These are phyloP conservation scores for Sebastes umbrosus DNA, from an alignment of 2,797 vertebrate species.

Conservation along the genomic window DNA sequence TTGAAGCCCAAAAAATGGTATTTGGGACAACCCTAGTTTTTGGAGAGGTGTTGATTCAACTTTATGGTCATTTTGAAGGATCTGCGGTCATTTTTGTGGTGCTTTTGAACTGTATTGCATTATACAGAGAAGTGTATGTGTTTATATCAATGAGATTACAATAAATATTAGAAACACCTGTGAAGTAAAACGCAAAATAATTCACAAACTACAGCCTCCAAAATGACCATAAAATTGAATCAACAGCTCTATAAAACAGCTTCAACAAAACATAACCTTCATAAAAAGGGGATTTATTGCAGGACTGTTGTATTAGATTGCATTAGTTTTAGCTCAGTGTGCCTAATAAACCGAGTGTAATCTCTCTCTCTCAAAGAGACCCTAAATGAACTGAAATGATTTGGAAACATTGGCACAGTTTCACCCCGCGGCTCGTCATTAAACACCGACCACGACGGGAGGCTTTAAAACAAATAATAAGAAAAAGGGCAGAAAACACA, in stretches of 20 bases:
- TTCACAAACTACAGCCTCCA: neutral
- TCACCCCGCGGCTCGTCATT: slow-evolving; percentile 22
- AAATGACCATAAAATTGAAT: neutral
- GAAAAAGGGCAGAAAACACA: neutral
- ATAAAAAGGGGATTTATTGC: neutral
- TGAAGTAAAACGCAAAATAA: neutral
- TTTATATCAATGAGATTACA: neutral
- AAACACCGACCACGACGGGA: neutral
- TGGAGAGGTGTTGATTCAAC: neutral
- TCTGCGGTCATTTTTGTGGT: neutral
- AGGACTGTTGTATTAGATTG: neutral
- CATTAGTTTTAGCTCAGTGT: neutral
- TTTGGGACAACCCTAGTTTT: too few species aligned
- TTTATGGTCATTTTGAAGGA: neutral
- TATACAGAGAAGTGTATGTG: neutral
- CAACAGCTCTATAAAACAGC: neutral
- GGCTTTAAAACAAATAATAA: neutral
- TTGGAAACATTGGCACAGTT: slow-evolving; percentile 52
- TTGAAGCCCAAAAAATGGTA: too few species aligned
- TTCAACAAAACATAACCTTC: neutral
- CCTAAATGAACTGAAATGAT: neutral
- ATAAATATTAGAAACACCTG: neutral
- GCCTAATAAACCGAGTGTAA: neutral
- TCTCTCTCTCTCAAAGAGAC: neutral
- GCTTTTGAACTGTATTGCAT: neutral